Evolutionary conservation across 2,113 vertebrate species (phyloP).

Genomic region (Accipiter cooperii): DNA sequence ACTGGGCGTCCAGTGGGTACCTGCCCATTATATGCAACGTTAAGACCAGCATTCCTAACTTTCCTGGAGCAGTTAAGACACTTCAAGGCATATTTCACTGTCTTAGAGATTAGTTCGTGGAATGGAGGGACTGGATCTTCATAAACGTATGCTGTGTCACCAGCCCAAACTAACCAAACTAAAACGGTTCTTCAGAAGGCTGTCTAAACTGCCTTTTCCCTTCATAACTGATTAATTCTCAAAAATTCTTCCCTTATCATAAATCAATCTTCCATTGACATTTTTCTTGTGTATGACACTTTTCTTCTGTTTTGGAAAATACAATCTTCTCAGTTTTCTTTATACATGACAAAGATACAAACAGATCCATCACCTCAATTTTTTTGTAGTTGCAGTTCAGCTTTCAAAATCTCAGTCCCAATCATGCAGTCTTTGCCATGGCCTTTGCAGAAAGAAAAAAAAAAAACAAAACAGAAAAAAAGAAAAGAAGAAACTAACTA

Average conservation of each 20-base stretch:
- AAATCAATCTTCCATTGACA: background rate
- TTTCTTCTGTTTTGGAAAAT: background rate
- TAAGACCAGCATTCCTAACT: background rate
- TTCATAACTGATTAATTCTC: background rate
- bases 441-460: background rate
- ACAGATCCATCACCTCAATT: background rate
- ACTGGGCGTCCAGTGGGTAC: too few species aligned
- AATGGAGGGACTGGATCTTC: background rate
- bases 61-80: background rate
- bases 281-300: background rate
- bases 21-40: too few species aligned
- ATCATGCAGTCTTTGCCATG: background rate
- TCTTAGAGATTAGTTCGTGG: background rate
- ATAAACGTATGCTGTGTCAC: background rate
- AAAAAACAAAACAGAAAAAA: too few species aligned
- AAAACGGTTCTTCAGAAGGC: background rate
- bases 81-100: background rate
- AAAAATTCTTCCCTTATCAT: background rate
- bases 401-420: background rate
- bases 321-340: background rate
- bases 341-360: background rate
- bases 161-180: background rate
- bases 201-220: background rate
- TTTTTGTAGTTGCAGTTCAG: background rate
- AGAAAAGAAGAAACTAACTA: background rate